A percentile compares a stretch with the other conserved stretches of the same genome.
These are phyloP conservation scores for Odobenus rosmarus DNA, from an alignment of 2,113 vertebrate genomes.

Conservation along the genomic window DNA sequence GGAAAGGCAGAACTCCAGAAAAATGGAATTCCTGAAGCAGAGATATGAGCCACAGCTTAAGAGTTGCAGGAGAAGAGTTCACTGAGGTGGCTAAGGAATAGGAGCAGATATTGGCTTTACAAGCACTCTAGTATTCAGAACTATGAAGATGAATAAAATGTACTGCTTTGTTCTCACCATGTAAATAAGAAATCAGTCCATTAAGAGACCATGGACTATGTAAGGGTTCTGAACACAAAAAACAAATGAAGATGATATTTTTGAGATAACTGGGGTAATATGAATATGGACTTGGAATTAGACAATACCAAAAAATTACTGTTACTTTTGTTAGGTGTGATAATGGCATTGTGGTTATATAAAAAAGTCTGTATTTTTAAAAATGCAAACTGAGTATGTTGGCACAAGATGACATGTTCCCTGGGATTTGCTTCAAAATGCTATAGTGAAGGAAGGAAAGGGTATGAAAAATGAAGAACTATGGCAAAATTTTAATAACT, in stretches of 20 bases:
- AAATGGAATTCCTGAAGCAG: not conserved
- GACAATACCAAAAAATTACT: not conserved
- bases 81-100: not conserved
- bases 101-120: not conserved
- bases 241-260: not conserved
- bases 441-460: not conserved
- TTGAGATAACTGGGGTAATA: not conserved
- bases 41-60: not conserved
- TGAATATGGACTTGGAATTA: not conserved
- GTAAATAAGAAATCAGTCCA: slow-evolving; percentile 20
- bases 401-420: not conserved
- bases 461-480: not conserved
- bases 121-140: not conserved
- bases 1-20: not conserved
- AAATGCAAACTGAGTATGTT: not conserved
- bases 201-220: too few relatives aligned
- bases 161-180: not conserved
- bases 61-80: not conserved
- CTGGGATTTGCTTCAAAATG: slow-evolving; percentile 16
- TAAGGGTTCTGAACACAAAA: not conserved
- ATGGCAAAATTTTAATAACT: not conserved
- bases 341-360: not conserved
- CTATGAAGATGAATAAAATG: slow-evolving; percentile 7
- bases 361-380: not conserved
- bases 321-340: not conserved